phyloP scores from a whole-genome alignment of 1,140 invertebrate genomes.

The Caerostris extrusa region DNA sequence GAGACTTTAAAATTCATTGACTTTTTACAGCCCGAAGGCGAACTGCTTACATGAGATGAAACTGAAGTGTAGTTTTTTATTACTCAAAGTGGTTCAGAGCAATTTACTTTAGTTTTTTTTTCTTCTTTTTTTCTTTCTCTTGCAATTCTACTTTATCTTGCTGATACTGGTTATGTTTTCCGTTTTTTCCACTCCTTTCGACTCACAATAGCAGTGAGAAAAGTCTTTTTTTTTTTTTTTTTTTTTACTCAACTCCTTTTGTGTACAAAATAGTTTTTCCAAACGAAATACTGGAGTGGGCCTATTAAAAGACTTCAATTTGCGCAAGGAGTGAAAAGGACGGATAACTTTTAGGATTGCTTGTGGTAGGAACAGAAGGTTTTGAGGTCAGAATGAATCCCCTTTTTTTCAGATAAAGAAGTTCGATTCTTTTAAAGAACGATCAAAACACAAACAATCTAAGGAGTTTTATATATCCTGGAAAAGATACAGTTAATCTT shows the following conservation, averaged over 20 bases:
- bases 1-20: conserved; percentile 74
- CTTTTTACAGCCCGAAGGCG: conserved; percentile 58
- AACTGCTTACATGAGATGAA: conserved; percentile 31
- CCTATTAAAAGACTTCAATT: conserved; percentile 30
- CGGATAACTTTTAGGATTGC: not conserved
- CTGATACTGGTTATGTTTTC: conserved; percentile 45
- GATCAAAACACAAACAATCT: too few species aligned
- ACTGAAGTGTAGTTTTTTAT: conserved; percentile 43
- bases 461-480: too few species aligned
- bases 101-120: conserved; percentile 11
- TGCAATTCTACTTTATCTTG: conserved; percentile 39
- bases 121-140: not conserved
- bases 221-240: not conserved
- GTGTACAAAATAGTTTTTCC: conserved; percentile 25
- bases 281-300: not conserved
- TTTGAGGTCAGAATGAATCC: too few species aligned
- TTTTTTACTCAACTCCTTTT: conserved; percentile 4
- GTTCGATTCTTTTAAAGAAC: too few species aligned
- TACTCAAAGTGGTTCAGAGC: conserved; percentile 38
- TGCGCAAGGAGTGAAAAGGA: not conserved
- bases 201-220: conserved; percentile 28
- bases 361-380: not conserved
- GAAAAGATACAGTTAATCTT: too few species aligned
- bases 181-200: not conserved
- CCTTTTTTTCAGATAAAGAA: too few species aligned